phyloP scores from a whole-genome alignment of 1,140 invertebrate species.

The Anastrepha obliqua region DNA sequence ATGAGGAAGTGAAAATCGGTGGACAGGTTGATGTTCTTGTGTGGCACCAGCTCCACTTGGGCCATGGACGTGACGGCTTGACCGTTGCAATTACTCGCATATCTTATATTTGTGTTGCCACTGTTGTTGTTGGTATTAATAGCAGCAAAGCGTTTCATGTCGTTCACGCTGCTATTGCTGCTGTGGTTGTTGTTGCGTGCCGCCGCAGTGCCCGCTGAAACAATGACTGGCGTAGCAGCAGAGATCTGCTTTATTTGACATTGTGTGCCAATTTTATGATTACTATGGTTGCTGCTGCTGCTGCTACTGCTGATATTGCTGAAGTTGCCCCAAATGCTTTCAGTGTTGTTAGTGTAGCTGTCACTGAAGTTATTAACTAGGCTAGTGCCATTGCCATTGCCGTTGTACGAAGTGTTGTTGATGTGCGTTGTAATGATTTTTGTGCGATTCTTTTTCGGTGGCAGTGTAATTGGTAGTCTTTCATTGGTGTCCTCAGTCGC shows the following conservation, averaged over 20 bases:
- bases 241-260: conserved; percentile 46
- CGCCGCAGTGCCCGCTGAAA: conserved; percentile 30
- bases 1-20: conserved; percentile 71
- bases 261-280: conserved; percentile 34
- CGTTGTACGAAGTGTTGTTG: conserved; percentile 15
- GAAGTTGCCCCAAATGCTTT: conserved; percentile 13
- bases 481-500: conserved; percentile 51
- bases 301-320: neutral
- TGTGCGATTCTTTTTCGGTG: conserved; percentile 71
- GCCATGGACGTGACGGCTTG: conserved; percentile 5
- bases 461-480: conserved; percentile 64
- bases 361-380: neutral
- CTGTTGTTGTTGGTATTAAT: conserved; percentile 13
- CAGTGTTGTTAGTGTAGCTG: neutral
- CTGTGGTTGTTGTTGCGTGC: conserved; percentile 43
- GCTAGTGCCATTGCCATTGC: conserved; percentile 8
- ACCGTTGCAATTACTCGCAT: conserved; percentile 40
- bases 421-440: conserved; percentile 59
- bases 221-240: conserved; percentile 58
- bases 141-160: neutral
- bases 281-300: conserved; percentile 15
- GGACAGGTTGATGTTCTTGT: conserved; percentile 70
- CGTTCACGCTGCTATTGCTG: neutral
- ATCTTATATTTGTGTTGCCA: conserved; percentile 45
- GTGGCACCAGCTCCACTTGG: conserved; percentile 57